These are phyloP conservation scores for Triplophysa dalaica DNA, from an alignment of 2,113 vertebrate genomes.

Conservation along the genomic window DNA sequence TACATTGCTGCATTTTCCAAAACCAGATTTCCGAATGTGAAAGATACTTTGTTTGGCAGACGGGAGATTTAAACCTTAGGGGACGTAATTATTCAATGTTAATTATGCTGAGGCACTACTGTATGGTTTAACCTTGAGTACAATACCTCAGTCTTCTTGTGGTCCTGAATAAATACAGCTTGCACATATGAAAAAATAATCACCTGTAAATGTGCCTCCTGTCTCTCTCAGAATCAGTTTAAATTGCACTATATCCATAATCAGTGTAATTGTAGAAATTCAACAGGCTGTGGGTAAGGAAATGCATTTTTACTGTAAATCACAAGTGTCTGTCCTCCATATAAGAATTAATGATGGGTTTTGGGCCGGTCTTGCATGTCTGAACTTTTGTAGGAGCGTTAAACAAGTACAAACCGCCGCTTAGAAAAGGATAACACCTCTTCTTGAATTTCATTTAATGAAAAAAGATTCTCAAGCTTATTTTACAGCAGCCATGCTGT, in stretches of 20 bases:
- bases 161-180: conserved; percentile 46
- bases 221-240: conserved; percentile 40
- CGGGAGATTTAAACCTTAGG: conserved; percentile 30
- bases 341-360: conserved; percentile 60
- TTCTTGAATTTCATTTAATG: conserved; percentile 8
- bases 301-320: conserved; percentile 35
- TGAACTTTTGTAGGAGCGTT: conserved; percentile 53
- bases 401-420: conserved; percentile 45
- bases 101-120: conserved; percentile 39
- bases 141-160: conserved; percentile 48
- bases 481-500: background rate
- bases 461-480: background rate
- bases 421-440: conserved; percentile 33
- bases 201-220: conserved; percentile 45
- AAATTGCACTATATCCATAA: conserved; percentile 40
- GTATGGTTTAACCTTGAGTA: conserved; percentile 33
- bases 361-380: conserved; percentile 45
- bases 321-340: conserved; percentile 56
- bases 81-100: conserved; percentile 40
- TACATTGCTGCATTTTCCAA: conserved; percentile 8
- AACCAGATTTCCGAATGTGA: conserved; percentile 27
- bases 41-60: conserved; percentile 47
- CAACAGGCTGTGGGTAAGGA: conserved; percentile 43
- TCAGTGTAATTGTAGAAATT: conserved; percentile 52
- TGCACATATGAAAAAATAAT: conserved; percentile 54